Evolutionary conservation across 2,113 vertebrate genomes (phyloP), one percentile per base, ranked within the genome.

Genomic region (Aplodontia rufa): DNA sequence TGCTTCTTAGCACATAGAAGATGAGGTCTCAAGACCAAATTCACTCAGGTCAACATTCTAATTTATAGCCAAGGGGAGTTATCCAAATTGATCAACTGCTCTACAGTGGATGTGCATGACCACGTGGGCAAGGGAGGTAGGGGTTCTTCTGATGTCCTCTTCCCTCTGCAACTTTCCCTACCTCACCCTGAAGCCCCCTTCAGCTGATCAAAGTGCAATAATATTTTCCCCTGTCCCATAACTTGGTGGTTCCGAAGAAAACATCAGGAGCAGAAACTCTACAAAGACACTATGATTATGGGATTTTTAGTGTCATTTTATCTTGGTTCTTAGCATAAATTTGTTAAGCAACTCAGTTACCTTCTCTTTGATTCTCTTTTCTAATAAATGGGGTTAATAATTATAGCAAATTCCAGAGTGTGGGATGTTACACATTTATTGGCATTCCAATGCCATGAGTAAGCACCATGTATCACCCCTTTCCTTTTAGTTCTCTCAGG

Each of bases 361-460:
- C n/a, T 82, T 95, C 68, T 85, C 79, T 95, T 89, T 55, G 17
- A 80, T 47, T 96, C 87, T 96, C 87, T 92, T 96, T 81, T 81
- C 81, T 85, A 95, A 82, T 95, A 90, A 84, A 89, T 82, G 6
- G 35, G 28, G 47, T 93, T 90, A 90, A 75, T 91, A 92, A 90
- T 87, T 90, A 79, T 82, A 76, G 60, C 66, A 86, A 91, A 85
- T 49, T 84, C 26, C 68, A 90, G 95, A 81, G 91, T 95, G 92
- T 90, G 87, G 68, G 71, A 93, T 51, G 40, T 96, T 96, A 69
- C 60, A 88, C 35, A 81, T 96, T 90, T 96, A 92, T 91, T 97
- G 87, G 76, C 87, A 96, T 96, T 96, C 92, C 68, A 47, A 12
- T 58, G 90, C n/a, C 72, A 32, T 95, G 87, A 95, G 51, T 89